Percentiles rank a stretch among this genome's conserved stretches.
Evolutionary conservation across 2,888 invertebrate species (phyloP).

Genomic region (Cordylochernes scorpioides): DNA sequence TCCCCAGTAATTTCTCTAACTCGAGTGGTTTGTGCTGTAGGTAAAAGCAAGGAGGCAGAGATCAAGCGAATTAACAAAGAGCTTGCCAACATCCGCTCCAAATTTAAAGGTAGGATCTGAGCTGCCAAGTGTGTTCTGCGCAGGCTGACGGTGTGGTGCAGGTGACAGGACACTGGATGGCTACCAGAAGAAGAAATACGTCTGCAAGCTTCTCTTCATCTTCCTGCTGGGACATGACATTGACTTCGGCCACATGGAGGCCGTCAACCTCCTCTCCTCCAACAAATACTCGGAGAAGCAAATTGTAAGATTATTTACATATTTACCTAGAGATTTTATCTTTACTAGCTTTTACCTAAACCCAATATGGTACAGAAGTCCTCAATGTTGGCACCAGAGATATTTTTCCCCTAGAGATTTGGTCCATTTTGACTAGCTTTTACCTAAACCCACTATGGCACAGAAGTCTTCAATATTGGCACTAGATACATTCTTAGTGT

Average conservation of each 20-base stretch:
- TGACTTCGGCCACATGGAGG: conserved; percentile 99
- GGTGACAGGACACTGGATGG: conserved; percentile 97
- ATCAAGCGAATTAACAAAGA: conserved; percentile 99
- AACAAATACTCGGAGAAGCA: conserved; percentile 99
- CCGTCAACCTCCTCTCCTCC: conserved; percentile 91
- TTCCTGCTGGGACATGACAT: conserved; percentile 98
- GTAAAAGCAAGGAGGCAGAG: conserved; percentile 98
- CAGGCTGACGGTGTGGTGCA: conserved; percentile 1
- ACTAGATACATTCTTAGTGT: too few relatives aligned
- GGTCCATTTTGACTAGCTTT: too few relatives aligned
- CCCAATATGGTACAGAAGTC: too few relatives aligned
- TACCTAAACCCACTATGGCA: too few relatives aligned
- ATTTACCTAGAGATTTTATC: not conserved
- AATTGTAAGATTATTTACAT: conserved; percentile 49
- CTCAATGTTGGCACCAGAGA: too few relatives aligned
- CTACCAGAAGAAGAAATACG: conserved; percentile 99
- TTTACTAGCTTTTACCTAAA: not conserved
- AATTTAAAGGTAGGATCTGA: conserved; percentile 55
- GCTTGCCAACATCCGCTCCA: conserved; percentile 91
- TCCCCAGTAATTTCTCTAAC: too few relatives aligned
- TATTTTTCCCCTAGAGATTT: too few relatives aligned
- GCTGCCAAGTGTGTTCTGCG: not conserved
- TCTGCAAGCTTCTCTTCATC: conserved; percentile 95
- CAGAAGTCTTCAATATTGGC: too few relatives aligned
- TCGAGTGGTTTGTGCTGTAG: conserved; percentile 25